These are phyloP conservation scores for Odontamblyopus rebecca DNA, from an alignment of 2,797 vertebrate species.

Conservation along the genomic window DNA sequence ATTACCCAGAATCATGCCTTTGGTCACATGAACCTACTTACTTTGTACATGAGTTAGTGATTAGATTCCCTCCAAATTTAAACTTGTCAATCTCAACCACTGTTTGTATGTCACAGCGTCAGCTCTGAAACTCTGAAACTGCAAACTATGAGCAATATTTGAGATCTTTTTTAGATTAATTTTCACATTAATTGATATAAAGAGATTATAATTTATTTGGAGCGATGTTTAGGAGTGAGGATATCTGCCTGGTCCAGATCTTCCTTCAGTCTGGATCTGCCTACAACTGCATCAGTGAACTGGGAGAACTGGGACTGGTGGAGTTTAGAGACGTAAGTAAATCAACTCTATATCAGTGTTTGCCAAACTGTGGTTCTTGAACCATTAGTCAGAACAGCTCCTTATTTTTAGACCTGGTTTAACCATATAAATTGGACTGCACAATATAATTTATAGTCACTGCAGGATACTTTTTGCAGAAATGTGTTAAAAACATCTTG, in stretches of 20 bases:
- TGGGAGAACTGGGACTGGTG: constrained; percentile 80
- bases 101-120: background rate
- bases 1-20: constrained; percentile 6
- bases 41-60: background rate
- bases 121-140: background rate
- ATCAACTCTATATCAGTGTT: background rate
- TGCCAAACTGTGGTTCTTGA: no score
- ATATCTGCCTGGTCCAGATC: constrained; percentile 80
- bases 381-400: no score
- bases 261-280: constrained; percentile 81
- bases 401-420: no score
- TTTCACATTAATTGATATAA: background rate
- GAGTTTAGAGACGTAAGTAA: constrained; percentile 82
- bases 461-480: no score
- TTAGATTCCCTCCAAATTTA: background rate
- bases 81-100: background rate
- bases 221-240: constrained; percentile 81
- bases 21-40: constrained; percentile 13
- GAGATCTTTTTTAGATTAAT: background rate
- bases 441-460: no score
- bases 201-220: constrained; percentile 59
- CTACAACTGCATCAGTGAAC: constrained; percentile 81
- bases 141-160: background rate
- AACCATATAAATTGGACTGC: no score
- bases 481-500: no score